phyloP scores from a whole-genome alignment of 2,113 vertebrate genomes.

The Syngnathus scovelli region DNA sequence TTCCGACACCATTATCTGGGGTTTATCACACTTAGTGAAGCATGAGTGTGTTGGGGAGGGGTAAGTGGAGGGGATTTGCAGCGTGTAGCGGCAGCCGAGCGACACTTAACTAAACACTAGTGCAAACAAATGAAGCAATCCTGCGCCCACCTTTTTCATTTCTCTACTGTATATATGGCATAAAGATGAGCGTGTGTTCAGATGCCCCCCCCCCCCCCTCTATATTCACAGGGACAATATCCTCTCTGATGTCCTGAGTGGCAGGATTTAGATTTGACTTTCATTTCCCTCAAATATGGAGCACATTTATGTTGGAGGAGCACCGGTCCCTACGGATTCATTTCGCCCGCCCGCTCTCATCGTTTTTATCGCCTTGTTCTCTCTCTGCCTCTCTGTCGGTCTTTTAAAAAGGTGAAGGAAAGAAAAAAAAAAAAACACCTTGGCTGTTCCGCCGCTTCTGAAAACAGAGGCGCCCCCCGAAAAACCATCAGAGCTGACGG shows the following conservation, averaged over 20 bases:
- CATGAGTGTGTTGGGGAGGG: constrained; percentile 18
- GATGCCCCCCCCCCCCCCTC: too few relatives aligned
- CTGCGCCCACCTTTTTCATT: constrained; percentile 11
- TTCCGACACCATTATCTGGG: constrained; percentile 43
- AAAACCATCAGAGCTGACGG: constrained; percentile 51
- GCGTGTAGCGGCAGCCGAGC: constrained; percentile 8
- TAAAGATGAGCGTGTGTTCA: constrained; percentile 4
- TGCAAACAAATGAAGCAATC: constrained; percentile 29
- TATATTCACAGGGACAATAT: constrained; percentile 16
- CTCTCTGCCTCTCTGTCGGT: neutral
- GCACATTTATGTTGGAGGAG: constrained; percentile 45
- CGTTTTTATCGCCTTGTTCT: constrained; percentile 20
- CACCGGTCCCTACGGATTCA: constrained; percentile 34
- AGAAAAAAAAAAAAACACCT: constrained; percentile 49
- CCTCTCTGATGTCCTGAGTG: constrained; percentile 28
- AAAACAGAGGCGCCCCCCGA: constrained; percentile 55
- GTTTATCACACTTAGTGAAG: constrained; percentile 57
- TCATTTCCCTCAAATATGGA: constrained; percentile 44
- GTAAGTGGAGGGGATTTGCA: neutral
- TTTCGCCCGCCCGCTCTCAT: constrained; percentile 40
- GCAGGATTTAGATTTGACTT: constrained; percentile 45
- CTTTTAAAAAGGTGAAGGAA: constrained; percentile 37
- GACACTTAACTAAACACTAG: constrained; percentile 16
- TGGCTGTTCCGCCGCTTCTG: constrained; percentile 44
- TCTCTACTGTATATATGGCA: neutral